These are phyloP conservation scores for Catostomus latipinnis DNA, from an alignment of 2,797 vertebrate genomes.

Conservation along the genomic window DNA sequence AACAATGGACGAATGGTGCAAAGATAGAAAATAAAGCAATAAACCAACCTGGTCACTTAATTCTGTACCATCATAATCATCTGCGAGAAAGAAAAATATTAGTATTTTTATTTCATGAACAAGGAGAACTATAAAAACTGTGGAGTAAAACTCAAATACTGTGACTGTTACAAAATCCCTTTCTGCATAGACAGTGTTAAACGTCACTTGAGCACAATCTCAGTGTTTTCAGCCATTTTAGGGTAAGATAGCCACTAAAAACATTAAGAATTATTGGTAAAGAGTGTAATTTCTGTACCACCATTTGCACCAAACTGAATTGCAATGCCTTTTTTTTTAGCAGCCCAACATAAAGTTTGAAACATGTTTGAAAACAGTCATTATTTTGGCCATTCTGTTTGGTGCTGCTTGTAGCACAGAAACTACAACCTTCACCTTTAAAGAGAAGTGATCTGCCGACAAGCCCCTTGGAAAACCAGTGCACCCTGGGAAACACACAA, in stretches of 20 bases:
- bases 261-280: neutral
- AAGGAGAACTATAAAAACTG: too few relatives aligned
- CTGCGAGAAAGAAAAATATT: conserved; percentile 62
- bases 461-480: conserved; percentile 10
- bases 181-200: too few relatives aligned
- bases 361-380: neutral
- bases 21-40: neutral
- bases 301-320: neutral
- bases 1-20: neutral
- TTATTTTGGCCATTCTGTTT: neutral
- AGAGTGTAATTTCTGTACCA: neutral
- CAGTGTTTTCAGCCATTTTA: conserved; percentile 24
- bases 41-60: conserved; percentile 75
- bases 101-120: neutral
- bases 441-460: too few relatives aligned
- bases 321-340: neutral
- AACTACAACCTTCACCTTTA: conserved; percentile 15
- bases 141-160: too few relatives aligned
- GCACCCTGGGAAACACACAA: neutral
- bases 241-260: neutral
- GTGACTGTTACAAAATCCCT: too few relatives aligned
- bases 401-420: neutral
- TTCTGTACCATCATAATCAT: conserved; percentile 74
- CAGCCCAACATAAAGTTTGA: neutral
- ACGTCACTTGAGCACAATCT: neutral